Evolutionary conservation across 2,113 vertebrate species (phyloP), one percentile per base, ranked within the genome.

Genomic region (Sclerurus mexicanus): DNA sequence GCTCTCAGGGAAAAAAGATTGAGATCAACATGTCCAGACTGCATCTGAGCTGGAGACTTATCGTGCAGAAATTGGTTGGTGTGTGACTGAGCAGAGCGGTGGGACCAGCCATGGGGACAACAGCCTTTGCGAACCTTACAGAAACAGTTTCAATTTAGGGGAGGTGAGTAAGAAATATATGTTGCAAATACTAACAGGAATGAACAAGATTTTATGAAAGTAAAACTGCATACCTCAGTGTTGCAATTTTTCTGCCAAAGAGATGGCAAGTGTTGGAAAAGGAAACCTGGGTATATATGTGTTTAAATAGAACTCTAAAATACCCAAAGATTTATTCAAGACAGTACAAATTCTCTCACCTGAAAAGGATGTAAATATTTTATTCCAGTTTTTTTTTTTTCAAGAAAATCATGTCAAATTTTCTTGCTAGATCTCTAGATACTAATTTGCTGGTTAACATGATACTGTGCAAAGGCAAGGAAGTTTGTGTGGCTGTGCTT

Each of bases 1-100:
- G 30, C 83, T 93, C 88, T 88, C n/a, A 27, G 52, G 28, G 31
- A 12, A 44, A 74, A 80, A 84, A 35, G 8, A 11, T 52, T 7
- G 40, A 66, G 31, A 66, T 88, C 11, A 80, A 86, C 83, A 50
- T 86, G 85, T 88, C 88, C 67, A 90, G 81, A 50, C 92, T 86
- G 42, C 72, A 86, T 1, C 85, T 59, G 59, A 81, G 47, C 74
- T 71, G 30, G 27, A 90, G 44, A n/a, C 13, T 10, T 69, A 12
- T 31, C 35, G 56, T 1, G 3, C 10, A 25, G 63, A 52, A 33
- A 7, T 13, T 19, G 16, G 10, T 53, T 23, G 28, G 11, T 24
- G n/a, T 68, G 60, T 53, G 46, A 24, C 46, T 82, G 52, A 22
- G 62, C 17, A 55, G 53, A n/a, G 30, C 66, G 71, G 40, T 0